Conservation (phyloP, 1,140 invertebrate species). For the Drosophila triauraria region DNA sequence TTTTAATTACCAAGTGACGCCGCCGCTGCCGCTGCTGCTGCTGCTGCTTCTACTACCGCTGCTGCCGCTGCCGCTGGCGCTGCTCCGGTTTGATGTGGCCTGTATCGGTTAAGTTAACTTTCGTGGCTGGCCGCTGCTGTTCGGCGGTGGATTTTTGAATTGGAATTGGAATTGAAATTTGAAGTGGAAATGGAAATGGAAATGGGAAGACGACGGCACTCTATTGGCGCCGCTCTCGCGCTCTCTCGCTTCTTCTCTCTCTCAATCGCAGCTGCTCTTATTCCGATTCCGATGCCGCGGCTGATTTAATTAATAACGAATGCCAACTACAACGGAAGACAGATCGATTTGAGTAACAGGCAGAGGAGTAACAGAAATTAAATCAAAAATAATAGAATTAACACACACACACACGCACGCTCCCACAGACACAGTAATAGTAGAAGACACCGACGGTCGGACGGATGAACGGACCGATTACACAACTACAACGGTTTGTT, state of each 20-base stretch:
- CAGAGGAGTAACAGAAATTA: constrained; percentile 30
- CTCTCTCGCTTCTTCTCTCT: constrained; percentile 28
- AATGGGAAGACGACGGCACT: constrained; percentile 10
- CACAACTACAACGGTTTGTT: constrained; percentile 57
- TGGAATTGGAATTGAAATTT: constrained; percentile 15
- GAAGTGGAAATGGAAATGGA: constrained; percentile 21
- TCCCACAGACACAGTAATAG: constrained; percentile 1
- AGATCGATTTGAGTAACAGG: constrained; percentile 67
- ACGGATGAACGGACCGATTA: constrained; percentile 37
- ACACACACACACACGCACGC: constrained; percentile 23
- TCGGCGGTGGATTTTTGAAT: constrained; percentile 18
- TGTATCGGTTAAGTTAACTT: constrained; percentile 46
- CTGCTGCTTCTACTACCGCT: constrained; percentile 34
- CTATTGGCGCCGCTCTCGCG: constrained; percentile 13
- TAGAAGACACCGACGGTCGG: neutral
- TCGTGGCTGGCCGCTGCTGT: constrained; percentile 31
- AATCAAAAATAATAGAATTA: constrained; percentile 75
- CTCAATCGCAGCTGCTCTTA: constrained; percentile 41
- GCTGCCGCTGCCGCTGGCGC: constrained; percentile 39
- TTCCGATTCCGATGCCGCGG: constrained; percentile 28
- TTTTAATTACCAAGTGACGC: constrained; percentile 77
- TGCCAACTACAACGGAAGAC: constrained; percentile 72
- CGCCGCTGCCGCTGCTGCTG: constrained; percentile 31
- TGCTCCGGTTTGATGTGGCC: constrained; percentile 38
- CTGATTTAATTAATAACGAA: constrained; percentile 82